Evolutionary conservation across 2,113 vertebrate genomes (phyloP).

Genomic region (Ciconia stormi): DNA sequence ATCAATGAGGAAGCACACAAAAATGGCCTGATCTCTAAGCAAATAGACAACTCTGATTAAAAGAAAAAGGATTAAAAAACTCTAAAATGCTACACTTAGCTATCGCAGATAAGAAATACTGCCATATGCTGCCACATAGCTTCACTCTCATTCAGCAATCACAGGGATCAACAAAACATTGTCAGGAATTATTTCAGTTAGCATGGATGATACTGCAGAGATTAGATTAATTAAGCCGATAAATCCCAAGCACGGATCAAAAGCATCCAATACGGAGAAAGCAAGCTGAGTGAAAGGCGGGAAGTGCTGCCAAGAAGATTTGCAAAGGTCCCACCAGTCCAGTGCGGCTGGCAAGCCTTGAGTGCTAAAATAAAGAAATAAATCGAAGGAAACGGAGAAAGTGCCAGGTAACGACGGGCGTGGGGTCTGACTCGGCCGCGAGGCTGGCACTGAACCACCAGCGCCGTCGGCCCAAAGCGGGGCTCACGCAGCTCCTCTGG

Average conservation of each 20-base stretch:
- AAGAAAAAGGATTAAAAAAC: background rate
- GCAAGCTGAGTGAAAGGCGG: background rate
- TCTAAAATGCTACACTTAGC: slow-evolving; percentile 4
- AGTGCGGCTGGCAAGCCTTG: background rate
- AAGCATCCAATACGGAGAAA: background rate
- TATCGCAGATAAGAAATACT: background rate
- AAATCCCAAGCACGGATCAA: slow-evolving; percentile 15
- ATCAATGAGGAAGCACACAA: background rate
- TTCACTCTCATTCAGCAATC: background rate
- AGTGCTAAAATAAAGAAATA: background rate
- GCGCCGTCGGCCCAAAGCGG: rapidly evolving
- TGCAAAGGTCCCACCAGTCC: background rate
- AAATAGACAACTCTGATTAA: slow-evolving; percentile 34
- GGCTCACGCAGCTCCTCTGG: too few relatives aligned
- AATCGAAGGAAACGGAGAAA: background rate
- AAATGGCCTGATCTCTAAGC: slow-evolving; percentile 20
- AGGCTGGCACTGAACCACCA: background rate
- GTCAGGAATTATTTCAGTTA: slow-evolving; percentile 61
- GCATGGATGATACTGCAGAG: slow-evolving; percentile 24
- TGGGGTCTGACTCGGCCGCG: background rate
- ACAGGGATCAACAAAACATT: slow-evolving; percentile 32
- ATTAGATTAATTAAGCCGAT: slow-evolving; percentile 73
- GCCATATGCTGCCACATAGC: background rate
- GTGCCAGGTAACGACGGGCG: background rate
- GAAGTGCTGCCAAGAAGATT: background rate